Evolutionary conservation across 2,113 vertebrate genomes (phyloP), one percentile per base, ranked within the genome.

Genomic region (Monopterus albus): DNA sequence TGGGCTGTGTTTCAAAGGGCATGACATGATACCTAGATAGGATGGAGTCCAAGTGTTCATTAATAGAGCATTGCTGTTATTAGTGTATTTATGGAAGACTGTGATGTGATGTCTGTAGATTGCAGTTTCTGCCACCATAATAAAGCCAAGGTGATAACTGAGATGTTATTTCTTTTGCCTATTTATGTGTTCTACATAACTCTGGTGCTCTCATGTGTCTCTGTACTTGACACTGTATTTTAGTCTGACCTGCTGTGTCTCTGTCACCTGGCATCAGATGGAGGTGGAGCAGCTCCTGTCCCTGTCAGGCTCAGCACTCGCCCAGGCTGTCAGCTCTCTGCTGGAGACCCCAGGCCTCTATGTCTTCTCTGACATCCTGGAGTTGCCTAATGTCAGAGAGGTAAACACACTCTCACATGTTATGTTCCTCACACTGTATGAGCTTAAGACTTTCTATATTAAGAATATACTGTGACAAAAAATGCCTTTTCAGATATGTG

Each of bases 321-420:
- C 89, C 83, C 91, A 93, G 85, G 92, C 91, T 64, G 87, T 94
- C 82, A 93, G 93, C 87, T 92, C 92, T 57, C 71, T 91, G 62
- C 86, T 94, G 88, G 93, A 94, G 88, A 94, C 93, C 31, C 93
- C 93, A 8, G 93, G 93, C 52, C 92, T 94, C 81, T 94, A 94
- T 29, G 93, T 94, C 53, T 94, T 94, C 79, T 93, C 93, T 57
- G 92, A 94, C 85, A 92, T 94, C 78, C 78, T 94, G 73, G 92
- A 94, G 85, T 85, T 94, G 72, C 93, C 92, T 33, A 94, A 94
- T 57, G 93, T 94, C 85, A 90, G 91, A 89, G 93, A 94, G 92
- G 93, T 94, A 88, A 81, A 58, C 35, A 20, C 36, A 17, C 57
- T 17, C 31, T 40, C 10, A 14, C 28, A 39, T 43, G 47, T 59